Base-by-base conservation (phyloP, 2,797 vertebrate genomes). In the Myripristis murdjan region DNA sequence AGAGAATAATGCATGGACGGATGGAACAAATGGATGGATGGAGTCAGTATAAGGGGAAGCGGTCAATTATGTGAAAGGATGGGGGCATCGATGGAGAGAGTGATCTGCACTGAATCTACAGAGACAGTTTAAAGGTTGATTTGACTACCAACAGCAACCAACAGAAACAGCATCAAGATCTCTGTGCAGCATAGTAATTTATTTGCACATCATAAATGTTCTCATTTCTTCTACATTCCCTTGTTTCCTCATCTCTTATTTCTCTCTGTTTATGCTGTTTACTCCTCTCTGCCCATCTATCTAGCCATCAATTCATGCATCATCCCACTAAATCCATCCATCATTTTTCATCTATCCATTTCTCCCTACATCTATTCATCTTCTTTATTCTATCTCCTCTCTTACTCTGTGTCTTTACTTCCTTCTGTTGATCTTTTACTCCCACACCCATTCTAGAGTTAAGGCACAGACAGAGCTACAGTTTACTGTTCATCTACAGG, bases 371-470 rank as follows among this genome's bases (percentile, higher is more conserved):
- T 48, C 8, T 33, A 46, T 46, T 18, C n/a, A 20, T 56, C 53
- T 15, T 59, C 22, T 33, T 5, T 43, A 59, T 57, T 52, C 22
- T 11, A 16, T 55, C 22, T 51, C 11, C 14, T 23, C 39, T 15
- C 24, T 22, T 41, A 49, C 20, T 33, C 12, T 35, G 6, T 57
- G 33, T 31, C 15, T 24, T 11, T 0, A 0, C 28, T 63, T 64
- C 14, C 72, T 70, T 79, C 46, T 73, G 24, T 33, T 73, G 16
- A 67, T 73, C 47, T 41, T 62, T 15, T 26, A 47, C 68, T 24
- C 23, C n/a, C 51, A 58, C 12, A 58, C 46, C 43, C 33, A 35
- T 1, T 39, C 2, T 39, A 31, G 24, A 43, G 1, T 20, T 20
- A n/a, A 35, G 33, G 33, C 6, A 6, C 10, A 6, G 5, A 35